Evolutionary conservation across 2,888 invertebrate species (phyloP).

Genomic region (Yponomeuta evonymella): DNA sequence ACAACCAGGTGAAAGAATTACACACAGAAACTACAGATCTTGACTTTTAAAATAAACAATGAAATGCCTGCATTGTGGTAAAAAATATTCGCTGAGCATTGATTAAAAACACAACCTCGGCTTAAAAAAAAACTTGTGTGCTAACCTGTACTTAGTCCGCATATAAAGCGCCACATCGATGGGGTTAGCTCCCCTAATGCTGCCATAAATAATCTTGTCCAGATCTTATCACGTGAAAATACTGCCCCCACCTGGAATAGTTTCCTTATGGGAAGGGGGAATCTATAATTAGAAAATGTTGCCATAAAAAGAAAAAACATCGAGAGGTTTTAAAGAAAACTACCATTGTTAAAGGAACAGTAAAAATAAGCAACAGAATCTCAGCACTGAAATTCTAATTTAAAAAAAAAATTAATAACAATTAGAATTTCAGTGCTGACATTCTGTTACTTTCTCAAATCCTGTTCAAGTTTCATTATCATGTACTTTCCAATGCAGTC

Average conservation of each 20-base stretch:
- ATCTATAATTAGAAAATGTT: constrained; percentile 56
- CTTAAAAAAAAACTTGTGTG: constrained; percentile 29
- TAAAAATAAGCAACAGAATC: background rate
- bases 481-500: no score
- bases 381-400: no score
- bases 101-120: constrained; percentile 1
- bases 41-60: no score
- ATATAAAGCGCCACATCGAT: constrained; percentile 68
- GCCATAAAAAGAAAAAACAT: background rate
- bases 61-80: no score
- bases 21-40: no score
- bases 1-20: no score
- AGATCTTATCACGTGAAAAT: constrained; percentile 71
- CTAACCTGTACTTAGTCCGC: constrained; percentile 42
- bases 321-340: background rate
- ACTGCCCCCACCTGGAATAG: constrained; percentile 61
- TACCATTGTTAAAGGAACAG: background rate
- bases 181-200: constrained; percentile 67
- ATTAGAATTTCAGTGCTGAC: no score
- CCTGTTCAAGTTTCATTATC: no score
- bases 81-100: no score
- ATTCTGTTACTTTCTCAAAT: background rate
- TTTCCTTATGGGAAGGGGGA: constrained; percentile 46
- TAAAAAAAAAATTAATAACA: no score
- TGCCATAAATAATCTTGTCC: constrained; percentile 72